Conservation (phyloP, 2,113 vertebrate species). For the Marmota monax region DNA sequence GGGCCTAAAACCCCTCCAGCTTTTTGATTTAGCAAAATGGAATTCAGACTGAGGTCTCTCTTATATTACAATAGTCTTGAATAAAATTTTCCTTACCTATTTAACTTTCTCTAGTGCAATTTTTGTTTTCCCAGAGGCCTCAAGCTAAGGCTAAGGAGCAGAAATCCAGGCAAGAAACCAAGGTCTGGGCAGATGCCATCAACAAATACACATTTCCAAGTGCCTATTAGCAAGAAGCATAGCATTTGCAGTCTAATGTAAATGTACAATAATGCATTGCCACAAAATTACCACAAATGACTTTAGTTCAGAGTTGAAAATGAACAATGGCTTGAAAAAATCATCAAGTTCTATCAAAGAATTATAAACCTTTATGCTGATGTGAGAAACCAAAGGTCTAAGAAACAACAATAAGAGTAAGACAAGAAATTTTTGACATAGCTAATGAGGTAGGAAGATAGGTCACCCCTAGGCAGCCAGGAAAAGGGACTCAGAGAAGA, state of each 20-base stretch:
- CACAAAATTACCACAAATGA: neutral
- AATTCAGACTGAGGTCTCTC: neutral
- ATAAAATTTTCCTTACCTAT: neutral
- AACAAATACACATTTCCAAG: neutral
- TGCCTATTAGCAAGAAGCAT: neutral
- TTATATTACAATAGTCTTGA: neutral
- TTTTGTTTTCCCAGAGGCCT: neutral
- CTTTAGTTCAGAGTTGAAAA: constrained; percentile 21
- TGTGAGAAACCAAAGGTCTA: neutral
- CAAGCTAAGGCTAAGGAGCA: neutral
- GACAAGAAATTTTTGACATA: neutral
- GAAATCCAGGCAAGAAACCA: neutral
- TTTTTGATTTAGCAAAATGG: constrained; percentile 9
- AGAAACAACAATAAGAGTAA: neutral
- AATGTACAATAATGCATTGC: neutral
- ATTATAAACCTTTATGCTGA: neutral
- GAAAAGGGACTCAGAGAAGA: too few relatives aligned
- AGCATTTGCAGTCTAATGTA: neutral
- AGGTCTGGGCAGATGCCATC: neutral
- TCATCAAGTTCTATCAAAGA: neutral
- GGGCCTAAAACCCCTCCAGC: neutral
- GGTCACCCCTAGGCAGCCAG: too few relatives aligned
- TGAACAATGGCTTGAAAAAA: neutral
- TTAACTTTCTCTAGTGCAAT: neutral
- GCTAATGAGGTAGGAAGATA: neutral